Conservation (phyloP, 2,797 vertebrate genomes). For the Mionectes olivaceus region DNA sequence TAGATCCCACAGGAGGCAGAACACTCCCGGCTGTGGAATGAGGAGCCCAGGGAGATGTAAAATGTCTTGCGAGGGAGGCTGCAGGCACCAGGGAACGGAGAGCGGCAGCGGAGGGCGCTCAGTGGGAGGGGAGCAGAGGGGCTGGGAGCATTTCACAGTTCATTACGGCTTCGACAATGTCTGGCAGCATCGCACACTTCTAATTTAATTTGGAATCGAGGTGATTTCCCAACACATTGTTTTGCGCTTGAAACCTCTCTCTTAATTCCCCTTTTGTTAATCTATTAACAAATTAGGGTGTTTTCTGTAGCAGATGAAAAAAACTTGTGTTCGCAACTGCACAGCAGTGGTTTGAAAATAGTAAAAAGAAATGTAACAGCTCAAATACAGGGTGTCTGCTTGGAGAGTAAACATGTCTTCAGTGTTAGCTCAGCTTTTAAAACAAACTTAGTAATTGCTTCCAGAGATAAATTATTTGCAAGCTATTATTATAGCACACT, state of each 20-base stretch:
- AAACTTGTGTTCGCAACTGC: neutral
- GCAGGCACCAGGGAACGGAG: neutral
- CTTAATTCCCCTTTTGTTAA: neutral
- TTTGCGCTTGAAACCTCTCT: neutral
- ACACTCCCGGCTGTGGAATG: neutral
- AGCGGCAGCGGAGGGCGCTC: rapidly evolving
- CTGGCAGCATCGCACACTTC: neutral
- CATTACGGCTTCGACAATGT: neutral
- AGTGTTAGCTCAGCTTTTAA: constrained; percentile 49
- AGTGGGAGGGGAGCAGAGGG: neutral
- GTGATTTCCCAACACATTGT: neutral
- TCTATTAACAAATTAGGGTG: neutral
- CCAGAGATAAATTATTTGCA: constrained; percentile 54
- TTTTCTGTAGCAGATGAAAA: neutral
- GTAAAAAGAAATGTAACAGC: neutral
- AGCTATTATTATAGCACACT: constrained; percentile 22
- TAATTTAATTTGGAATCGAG: neutral
- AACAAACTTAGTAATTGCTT: constrained; percentile 53
- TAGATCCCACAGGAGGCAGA: neutral
- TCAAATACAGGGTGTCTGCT: constrained; percentile 3
- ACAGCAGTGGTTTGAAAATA: constrained; percentile 7
- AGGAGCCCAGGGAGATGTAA: neutral
- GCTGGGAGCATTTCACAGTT: neutral
- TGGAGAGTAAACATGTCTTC: constrained; percentile 16
- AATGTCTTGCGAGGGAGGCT: neutral